Percentiles rank a stretch among this genome's conserved stretches.
These are phyloP conservation scores for Myanophis thanlyinensis DNA, from an alignment of 2,113 vertebrate species.

Conservation along the genomic window DNA sequence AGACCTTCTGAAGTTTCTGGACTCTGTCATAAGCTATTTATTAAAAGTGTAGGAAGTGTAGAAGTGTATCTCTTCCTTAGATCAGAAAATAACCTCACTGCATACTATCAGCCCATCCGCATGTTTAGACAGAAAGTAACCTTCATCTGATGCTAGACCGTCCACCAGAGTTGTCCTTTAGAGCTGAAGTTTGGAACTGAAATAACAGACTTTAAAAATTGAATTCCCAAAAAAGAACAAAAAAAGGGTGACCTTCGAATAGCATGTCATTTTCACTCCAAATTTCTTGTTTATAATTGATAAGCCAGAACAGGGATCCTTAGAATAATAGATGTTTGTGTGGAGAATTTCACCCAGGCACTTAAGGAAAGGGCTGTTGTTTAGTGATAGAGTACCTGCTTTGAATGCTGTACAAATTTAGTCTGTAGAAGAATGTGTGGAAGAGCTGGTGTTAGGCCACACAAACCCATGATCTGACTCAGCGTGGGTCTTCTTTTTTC, in stretches of 20 bases:
- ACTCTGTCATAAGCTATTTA: neutral
- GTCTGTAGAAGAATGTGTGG: neutral
- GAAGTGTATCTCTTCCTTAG: neutral
- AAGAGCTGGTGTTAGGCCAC: neutral
- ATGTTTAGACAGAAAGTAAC: neutral
- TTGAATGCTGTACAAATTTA: neutral
- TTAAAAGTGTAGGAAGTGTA: neutral
- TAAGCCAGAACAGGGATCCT: neutral
- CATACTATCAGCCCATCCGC: neutral
- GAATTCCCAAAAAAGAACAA: neutral
- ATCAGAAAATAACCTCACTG: neutral
- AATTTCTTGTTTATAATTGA: neutral
- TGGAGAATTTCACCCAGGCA: neutral
- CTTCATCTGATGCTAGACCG: neutral
- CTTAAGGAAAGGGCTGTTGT: neutral
- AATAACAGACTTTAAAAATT: neutral
- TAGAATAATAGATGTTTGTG: neutral
- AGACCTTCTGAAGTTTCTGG: neutral
- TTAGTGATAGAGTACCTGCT: neutral
- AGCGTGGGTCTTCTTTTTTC: neutral
- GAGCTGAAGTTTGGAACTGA: neutral
- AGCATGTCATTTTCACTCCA: neutral
- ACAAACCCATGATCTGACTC: neutral
- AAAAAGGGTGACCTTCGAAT: neutral
- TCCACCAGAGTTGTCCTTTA: neutral